Conservation (phyloP, 2,888 invertebrate genomes). For the Phasia obesa region DNA sequence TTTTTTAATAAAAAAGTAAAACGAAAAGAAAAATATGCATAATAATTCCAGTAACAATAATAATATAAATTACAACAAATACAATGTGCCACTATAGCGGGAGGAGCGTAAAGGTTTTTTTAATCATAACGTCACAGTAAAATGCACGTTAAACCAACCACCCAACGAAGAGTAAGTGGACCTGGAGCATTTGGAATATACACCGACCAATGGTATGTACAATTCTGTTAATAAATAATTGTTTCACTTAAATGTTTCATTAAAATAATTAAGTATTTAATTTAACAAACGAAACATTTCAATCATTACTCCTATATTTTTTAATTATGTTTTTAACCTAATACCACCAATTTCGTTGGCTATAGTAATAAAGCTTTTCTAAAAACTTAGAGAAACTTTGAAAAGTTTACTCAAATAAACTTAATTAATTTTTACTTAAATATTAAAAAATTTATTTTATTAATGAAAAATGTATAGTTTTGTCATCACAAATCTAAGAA, state of each 20-base stretch:
- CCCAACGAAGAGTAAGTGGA: conserved; percentile 82
- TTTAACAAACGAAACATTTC: too few species aligned
- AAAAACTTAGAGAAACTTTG: too few species aligned
- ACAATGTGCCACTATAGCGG: conserved; percentile 49
- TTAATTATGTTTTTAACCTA: too few species aligned
- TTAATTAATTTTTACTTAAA: too few species aligned
- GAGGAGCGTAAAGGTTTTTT: conserved; percentile 70
- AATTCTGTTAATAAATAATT: not conserved
- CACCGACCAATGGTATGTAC: conserved; percentile 81
- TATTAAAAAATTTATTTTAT: too few species aligned
- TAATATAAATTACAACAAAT: conserved; percentile 46
- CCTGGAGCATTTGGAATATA: conserved; percentile 82
- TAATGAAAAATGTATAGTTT: too few species aligned
- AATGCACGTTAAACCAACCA: conserved; percentile 82
- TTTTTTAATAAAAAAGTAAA: conserved; percentile 1
- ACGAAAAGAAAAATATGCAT: conserved; percentile 30
- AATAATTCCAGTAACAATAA: conserved; percentile 28
- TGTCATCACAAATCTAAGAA: too few species aligned
- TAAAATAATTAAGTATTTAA: not conserved
- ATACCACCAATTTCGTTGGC: too few species aligned
- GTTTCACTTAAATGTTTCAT: conserved; percentile 15
- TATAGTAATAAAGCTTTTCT: too few species aligned
- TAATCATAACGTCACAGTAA: conserved; percentile 73
- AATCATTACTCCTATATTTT: too few species aligned
- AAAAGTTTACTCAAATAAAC: too few species aligned